These are phyloP conservation scores for Montifringilla adamsi DNA, from an alignment of 2,113 vertebrate genomes.

Conservation along the genomic window DNA sequence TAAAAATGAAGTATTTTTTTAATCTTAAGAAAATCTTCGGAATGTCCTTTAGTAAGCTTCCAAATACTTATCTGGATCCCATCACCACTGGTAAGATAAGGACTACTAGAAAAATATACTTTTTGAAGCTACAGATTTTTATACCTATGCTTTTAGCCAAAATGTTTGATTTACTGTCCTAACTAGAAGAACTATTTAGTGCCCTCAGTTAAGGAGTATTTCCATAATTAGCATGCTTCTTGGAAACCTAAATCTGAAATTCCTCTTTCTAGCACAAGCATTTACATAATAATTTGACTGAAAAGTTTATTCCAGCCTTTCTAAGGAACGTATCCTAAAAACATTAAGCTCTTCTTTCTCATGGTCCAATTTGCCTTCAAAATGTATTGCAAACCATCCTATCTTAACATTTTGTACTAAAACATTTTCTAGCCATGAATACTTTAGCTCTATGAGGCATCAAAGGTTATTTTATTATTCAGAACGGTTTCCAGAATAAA, in stretches of 20 bases:
- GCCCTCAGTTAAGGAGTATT: neutral
- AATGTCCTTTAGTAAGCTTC: neutral
- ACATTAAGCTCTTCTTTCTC: neutral
- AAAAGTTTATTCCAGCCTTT: constrained; percentile 9
- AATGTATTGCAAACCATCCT: neutral
- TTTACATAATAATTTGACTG: neutral
- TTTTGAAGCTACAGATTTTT: neutral
- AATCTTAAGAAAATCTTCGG: neutral
- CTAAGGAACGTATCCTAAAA: neutral
- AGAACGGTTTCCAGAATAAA: neutral
- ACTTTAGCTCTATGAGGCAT: neutral
- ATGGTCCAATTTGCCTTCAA: neutral
- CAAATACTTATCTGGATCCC: neutral
- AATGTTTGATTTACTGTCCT: neutral
- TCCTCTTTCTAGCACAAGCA: neutral
- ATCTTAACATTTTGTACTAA: neutral
- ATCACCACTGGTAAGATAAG: neutral
- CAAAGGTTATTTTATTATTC: neutral
- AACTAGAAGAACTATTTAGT: neutral
- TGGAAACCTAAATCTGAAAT: neutral
- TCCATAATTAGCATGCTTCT: neutral
- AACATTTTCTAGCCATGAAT: neutral
- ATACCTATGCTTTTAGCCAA: neutral
- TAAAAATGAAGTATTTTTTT: neutral
- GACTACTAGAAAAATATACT: neutral